A percentile compares a stretch with the other conserved stretches of the same genome.
Conservation (phyloP, 2,797 vertebrate genomes). For the Chaetodon trifasciatus region DNA sequence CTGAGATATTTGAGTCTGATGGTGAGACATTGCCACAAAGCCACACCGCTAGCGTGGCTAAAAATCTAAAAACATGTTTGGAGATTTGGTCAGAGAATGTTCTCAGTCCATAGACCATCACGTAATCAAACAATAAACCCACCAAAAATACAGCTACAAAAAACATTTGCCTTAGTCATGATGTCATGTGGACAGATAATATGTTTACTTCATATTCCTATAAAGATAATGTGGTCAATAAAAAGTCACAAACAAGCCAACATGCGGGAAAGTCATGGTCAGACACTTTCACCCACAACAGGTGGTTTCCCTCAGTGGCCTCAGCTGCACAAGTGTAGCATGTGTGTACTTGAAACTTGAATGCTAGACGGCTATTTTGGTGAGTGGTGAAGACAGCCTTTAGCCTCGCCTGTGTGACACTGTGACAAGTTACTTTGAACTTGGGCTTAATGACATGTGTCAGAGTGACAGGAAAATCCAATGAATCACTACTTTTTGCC, state of each 20-base stretch:
- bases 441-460: slow-evolving; percentile 51
- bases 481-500: slow-evolving; percentile 3
- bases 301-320: slow-evolving; percentile 35
- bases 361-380: slow-evolving; percentile 41
- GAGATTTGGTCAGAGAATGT: neutral
- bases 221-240: neutral
- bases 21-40: neutral
- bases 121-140: neutral
- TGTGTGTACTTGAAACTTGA: slow-evolving; percentile 36
- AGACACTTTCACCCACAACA: slow-evolving; percentile 21
- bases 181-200: neutral
- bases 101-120: neutral
- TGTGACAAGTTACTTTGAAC: slow-evolving; percentile 58
- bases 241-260: neutral
- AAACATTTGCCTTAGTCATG: neutral
- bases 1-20: neutral
- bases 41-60: neutral
- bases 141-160: neutral
- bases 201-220: neutral
- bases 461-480: slow-evolving; percentile 48
- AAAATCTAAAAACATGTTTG: neutral
- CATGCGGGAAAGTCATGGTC: neutral
- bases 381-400: slow-evolving; percentile 12
- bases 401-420: neutral
- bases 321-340: slow-evolving; percentile 21